A percentile compares a stretch with the other conserved stretches of the same genome.
These are phyloP conservation scores for Colinus virginianus DNA, from an alignment of 2,113 vertebrate genomes.

Conservation along the genomic window DNA sequence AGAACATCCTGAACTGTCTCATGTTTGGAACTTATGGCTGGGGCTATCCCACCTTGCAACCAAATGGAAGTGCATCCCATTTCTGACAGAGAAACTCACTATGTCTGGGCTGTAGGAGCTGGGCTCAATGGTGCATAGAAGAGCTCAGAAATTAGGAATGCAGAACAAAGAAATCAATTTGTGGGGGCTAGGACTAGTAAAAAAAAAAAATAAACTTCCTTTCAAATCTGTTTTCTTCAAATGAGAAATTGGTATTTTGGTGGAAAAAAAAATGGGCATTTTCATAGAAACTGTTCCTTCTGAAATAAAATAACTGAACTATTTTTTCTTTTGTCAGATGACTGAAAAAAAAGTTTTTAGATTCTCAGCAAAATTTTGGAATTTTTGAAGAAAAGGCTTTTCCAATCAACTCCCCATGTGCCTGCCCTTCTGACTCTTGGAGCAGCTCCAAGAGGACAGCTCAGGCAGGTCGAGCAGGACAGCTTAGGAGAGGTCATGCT, in stretches of 20 bases:
- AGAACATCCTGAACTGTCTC: not conserved
- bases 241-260: not conserved
- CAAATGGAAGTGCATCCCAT: not conserved
- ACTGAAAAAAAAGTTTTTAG: not conserved
- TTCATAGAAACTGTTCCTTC: not conserved
- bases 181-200: not conserved
- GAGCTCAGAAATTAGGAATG: not conserved
- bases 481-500: not conserved
- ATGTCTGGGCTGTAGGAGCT: not conserved
- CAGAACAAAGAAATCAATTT: not conserved
- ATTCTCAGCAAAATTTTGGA: constrained; percentile 23
- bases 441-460: not conserved
- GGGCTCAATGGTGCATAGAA: not conserved
- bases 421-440: not conserved
- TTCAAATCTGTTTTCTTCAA: not conserved
- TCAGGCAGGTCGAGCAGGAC: not conserved
- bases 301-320: not conserved
- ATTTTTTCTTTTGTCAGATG: not conserved
- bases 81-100: not conserved
- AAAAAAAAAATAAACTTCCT: not conserved
- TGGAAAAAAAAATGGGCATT: not conserved
- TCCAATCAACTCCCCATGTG: not conserved
- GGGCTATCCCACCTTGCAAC: not conserved
- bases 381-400: not conserved
- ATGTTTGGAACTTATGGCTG: not conserved